Base-by-base conservation (phyloP, 30 jellyfish, hydroid and myxozoan genomes). In the Chrysaora quinquecirrha region DNA sequence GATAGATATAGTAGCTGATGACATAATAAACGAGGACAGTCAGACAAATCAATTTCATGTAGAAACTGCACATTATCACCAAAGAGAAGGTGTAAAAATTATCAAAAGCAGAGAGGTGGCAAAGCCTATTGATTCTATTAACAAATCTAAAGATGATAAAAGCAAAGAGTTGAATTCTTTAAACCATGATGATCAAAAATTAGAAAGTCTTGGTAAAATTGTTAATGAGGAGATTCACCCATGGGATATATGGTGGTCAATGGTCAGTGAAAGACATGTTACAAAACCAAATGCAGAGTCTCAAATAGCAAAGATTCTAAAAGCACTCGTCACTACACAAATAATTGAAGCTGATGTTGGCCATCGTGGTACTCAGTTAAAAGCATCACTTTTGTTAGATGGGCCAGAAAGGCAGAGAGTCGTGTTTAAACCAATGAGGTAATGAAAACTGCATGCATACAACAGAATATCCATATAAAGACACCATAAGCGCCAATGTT, bases 361-460 rank as follows among this genome's bases (percentile, higher is more conserved):
- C 11, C 32, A 73, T 20, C 78, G 76, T 72, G 99, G 99, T 24
- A 87, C 99, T 10, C 99, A 94, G 85, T 71, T 94, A 49, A 94
- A 94, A 83, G 95, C 86, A 20, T 18, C 73, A 64, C 65, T 94
- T 24, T 2, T 32, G 14, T 74, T 94, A 60, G 97, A 88, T 66
- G 99, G 99, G 6, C 90, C 97, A 18, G 63, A 91, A 18, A 50
- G 60, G 24, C 99, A 94, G 24, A 58, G 50, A 24, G 99, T 76
- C 19, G 97, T 94, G 48, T 94, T 85, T 69, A 94, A 87, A 52
- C 99, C 99, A 30, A 94, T 49, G 91, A 82, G 99, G 98, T 93
- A 56, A 46, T 2, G 14, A 38, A 38, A 38, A 38, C n/a, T n/a
- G n/a, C n/a, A n/a, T n/a, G n/a, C n/a, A n/a, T n/a, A n/a, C n/a